Conservation (phyloP, 2,888 invertebrate genomes). For the Andrena bucephala region DNA sequence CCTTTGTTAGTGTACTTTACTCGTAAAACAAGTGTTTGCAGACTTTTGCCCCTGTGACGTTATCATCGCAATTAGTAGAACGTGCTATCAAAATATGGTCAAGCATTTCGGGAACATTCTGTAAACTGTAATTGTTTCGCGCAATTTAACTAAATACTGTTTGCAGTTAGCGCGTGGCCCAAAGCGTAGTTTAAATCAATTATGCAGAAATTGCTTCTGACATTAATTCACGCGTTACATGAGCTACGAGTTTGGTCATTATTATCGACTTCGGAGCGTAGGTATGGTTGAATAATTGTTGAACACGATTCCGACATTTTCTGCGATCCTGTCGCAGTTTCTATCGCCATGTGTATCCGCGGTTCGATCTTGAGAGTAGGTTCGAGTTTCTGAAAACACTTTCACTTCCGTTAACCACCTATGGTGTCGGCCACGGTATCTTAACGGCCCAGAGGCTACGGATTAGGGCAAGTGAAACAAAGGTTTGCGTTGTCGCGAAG, state of each 20-base stretch:
- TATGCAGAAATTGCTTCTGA: slow-evolving; percentile 39
- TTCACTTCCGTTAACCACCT: slow-evolving; percentile 60
- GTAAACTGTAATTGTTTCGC: slow-evolving; percentile 42
- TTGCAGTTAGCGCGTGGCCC: slow-evolving; percentile 34
- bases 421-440: slow-evolving; percentile 11
- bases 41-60: neutral
- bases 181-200: slow-evolving; percentile 54
- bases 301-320: slow-evolving; percentile 30
- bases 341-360: slow-evolving; percentile 17
- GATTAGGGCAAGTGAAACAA: slow-evolving; percentile 10
- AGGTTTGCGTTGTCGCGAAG: slow-evolving; percentile 23
- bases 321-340: slow-evolving; percentile 12
- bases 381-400: slow-evolving; percentile 58
- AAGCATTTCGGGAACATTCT: slow-evolving; percentile 18
- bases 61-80: neutral
- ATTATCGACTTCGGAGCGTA: slow-evolving; percentile 35
- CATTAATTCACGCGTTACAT: slow-evolving; percentile 37
- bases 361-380: slow-evolving; percentile 35
- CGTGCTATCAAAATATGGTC: slow-evolving; percentile 28
- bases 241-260: slow-evolving; percentile 26
- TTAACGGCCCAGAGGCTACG: slow-evolving; percentile 10
- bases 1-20: too few species aligned
- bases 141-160: slow-evolving; percentile 43
- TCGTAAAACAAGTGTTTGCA: neutral
- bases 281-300: slow-evolving; percentile 38